Evolutionary conservation across 2,797 vertebrate species (phyloP).

Genomic region (Myoxocephalus aenaeus): DNA sequence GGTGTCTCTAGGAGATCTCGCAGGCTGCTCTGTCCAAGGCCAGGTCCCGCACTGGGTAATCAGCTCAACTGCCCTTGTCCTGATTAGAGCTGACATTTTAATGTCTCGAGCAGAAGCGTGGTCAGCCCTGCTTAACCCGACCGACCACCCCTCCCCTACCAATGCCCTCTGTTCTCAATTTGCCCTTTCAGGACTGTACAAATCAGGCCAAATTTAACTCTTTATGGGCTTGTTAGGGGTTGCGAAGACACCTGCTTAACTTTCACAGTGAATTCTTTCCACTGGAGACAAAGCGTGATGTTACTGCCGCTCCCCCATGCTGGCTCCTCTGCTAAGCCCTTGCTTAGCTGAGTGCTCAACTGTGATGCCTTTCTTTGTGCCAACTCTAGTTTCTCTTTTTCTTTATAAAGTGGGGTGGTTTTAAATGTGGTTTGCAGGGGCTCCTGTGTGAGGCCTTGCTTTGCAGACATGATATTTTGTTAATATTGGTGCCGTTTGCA

Average conservation of each 20-base stretch:
- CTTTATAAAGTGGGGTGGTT: constrained; percentile 37
- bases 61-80: constrained; percentile 84
- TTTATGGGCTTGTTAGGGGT: constrained; percentile 86
- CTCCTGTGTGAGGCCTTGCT: constrained; percentile 45
- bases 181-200: constrained; percentile 85
- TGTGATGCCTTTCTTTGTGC: constrained; percentile 53
- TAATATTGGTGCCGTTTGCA: constrained; percentile 55
- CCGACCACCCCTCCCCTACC: constrained; percentile 63
- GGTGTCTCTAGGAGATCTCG: constrained; percentile 81
- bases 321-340: constrained; percentile 57
- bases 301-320: constrained; percentile 32
- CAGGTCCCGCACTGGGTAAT: constrained; percentile 84
- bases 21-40: constrained; percentile 82
- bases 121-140: constrained; percentile 88
- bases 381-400: constrained; percentile 41
- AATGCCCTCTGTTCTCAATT: constrained; percentile 84
- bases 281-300: constrained; percentile 49
- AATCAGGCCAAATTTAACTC: constrained; percentile 89
- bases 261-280: constrained; percentile 79
- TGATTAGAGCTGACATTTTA: constrained; percentile 91
- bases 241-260: constrained; percentile 72
- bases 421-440: constrained; percentile 46
- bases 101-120: constrained; percentile 87
- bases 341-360: constrained; percentile 63
- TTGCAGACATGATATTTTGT: constrained; percentile 40